Base-by-base conservation (phyloP, 2,888 invertebrate genomes). In the Minunthozetes semirufus region DNA sequence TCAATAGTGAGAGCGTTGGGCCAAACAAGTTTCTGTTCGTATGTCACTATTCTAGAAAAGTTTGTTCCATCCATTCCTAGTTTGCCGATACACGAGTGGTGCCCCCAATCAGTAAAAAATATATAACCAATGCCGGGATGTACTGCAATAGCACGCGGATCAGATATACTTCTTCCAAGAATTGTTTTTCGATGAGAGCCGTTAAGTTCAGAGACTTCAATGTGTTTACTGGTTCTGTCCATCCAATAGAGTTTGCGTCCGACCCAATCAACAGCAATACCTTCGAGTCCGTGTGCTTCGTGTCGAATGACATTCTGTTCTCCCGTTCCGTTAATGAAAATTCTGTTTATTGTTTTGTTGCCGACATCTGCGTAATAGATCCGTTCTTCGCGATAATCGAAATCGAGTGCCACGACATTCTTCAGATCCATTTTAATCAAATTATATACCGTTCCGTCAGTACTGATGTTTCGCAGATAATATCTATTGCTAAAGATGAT, bases 1-100 rank as follows among this genome's bases (percentile, higher is more conserved):
- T 99, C 98, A 76, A 99, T 90, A 0, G 98, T 93, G 19, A 99
- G 83, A 0, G 97, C 98, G 83, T 99, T 99, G 0, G 98, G 98
- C 99, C 99, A 99, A 0, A 96, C 96, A 72, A 98, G 90, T 80
- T 94, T 94, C 79, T 95, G 89, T 81, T 94, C 92, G 89, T 93
- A 93, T 27, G 90, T 92, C 19, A 97, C 85, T 78, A 98, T 92
- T 73, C 90, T 87, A 0, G 91, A 90, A 80, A 92, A 91, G 81
- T 93, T 92, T 9, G 90, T 89, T 0, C 99, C 99, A 81, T 99
- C 97, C 94, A 99, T 93, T 71, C 94, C 94, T 84, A 98, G 88
- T 83, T 96, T 92, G 17, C 93, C 98, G 78, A 99, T 96, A 83
- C 93, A 98, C 0, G 98, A 94, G 84, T 94, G 89, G 8, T 84